Evolutionary conservation across 2,797 vertebrate genomes (phyloP), one percentile per base, ranked within the genome.

Genomic region (Taenioides sp.): DNA sequence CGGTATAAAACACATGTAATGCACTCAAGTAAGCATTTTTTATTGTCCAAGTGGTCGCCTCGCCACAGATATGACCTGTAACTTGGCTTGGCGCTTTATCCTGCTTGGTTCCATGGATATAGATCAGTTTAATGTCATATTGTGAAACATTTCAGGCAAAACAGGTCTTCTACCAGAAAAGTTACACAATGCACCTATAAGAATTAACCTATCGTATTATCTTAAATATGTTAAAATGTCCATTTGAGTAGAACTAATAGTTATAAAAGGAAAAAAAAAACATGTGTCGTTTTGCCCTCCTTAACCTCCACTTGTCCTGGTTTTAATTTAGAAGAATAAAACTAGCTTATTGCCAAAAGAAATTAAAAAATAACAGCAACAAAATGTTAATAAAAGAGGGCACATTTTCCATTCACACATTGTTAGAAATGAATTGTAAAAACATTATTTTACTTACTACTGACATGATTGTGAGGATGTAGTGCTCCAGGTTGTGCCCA

Each of bases 401-500:
- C 20, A n/a, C 6, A n/a, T 57, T 57, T 23, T 23, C 22, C 22
- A 57, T 57, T 40, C 40, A 65, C 40, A 65, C 40, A 18, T 0
- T 23, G 22, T 47, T 52, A 5, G 4, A 31, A 52, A n/a, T 52
- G 27, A 31, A 66, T 17, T 50, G 23, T 65, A 91, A 81, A 87
- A 92, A 90, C 84, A 82, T 87, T 85, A 81, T 86, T 86, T 94
- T 94, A 98, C 97, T 99, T 96, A 99, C 98, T 94, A 99, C 97
- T 93, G 98, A 98, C 96, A 99, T 98, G 84, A 99, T 91, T 74
- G 97, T 99, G 80, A 99, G 91, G 85, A 99, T 86, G 71, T 99
- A 99, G 92, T 99, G 97, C 81, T 99, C 96, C 47, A 99, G 89
- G 78, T 98, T 97, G 79, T 82, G 92, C 62, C 96, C 96, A 0